Conservation (phyloP, 2,113 vertebrate species). For the Sminthopsis crassicaudata region DNA sequence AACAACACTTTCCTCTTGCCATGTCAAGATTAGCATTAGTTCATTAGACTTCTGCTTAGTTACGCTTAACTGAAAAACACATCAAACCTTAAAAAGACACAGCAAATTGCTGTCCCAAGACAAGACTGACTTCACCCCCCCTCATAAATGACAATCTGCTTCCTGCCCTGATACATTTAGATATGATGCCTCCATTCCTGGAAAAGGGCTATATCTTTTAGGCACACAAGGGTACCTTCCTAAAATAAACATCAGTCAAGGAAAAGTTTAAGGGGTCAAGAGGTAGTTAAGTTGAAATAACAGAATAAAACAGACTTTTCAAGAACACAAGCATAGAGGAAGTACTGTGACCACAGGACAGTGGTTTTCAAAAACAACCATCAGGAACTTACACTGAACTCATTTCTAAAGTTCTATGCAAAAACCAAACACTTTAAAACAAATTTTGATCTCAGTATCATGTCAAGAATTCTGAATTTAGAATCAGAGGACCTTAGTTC, state of each 20-base stretch:
- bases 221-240: conserved; percentile 23
- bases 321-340: background rate
- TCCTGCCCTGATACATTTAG: background rate
- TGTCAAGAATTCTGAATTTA: background rate
- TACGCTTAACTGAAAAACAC: conserved; percentile 5
- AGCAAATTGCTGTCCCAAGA: background rate
- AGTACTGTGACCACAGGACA: background rate
- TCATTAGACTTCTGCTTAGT: background rate
- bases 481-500: background rate
- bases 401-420: background rate
- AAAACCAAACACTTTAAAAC: background rate
- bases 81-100: background rate
- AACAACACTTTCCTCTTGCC: background rate
- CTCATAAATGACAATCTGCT: background rate
- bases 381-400: background rate
- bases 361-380: background rate
- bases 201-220: background rate
- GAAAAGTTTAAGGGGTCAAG: background rate
- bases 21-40: background rate
- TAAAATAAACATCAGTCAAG: background rate
- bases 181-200: background rate
- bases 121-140: background rate
- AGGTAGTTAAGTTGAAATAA: background rate
- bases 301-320: background rate
- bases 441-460: background rate